Evolutionary conservation across 2,797 vertebrate genomes (phyloP).

Genomic region (Anabacerthia variegaticeps): DNA sequence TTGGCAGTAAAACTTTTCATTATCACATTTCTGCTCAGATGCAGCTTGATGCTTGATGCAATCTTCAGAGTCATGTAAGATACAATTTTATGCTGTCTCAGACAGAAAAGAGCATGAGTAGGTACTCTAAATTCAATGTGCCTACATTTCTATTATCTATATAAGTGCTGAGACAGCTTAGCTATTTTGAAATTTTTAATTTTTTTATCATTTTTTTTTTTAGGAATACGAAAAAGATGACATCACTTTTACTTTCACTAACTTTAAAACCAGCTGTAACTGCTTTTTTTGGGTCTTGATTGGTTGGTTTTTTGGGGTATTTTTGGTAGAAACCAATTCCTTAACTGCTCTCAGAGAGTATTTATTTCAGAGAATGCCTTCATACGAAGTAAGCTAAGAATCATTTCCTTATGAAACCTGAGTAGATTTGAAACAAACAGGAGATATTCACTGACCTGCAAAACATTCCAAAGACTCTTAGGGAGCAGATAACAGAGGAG

Average conservation of each 20-base stretch:
- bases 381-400: not conserved
- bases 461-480: not conserved
- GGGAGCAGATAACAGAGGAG: not conserved
- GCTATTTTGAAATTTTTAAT: too few species aligned
- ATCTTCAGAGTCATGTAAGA: not conserved
- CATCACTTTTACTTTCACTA: not conserved
- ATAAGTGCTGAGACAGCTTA: rapidly evolving
- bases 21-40: not conserved
- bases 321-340: not conserved
- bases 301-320: too few species aligned
- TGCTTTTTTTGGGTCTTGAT: too few species aligned
- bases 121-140: not conserved
- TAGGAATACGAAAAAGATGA: not conserved
- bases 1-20: not conserved
- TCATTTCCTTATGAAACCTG: not conserved
- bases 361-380: not conserved
- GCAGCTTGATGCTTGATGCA: not conserved
- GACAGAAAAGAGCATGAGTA: not conserved
- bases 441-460: not conserved
- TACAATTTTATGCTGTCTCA: not conserved
- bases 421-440: not conserved
- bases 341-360: not conserved
- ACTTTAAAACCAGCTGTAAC: not conserved
- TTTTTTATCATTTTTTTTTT: too few species aligned
- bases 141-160: not conserved